Percentiles rank a stretch among this genome's conserved stretches.
Evolutionary conservation across 1,140 invertebrate genomes (phyloP).

Genomic region (Hyles euphorbiae): DNA sequence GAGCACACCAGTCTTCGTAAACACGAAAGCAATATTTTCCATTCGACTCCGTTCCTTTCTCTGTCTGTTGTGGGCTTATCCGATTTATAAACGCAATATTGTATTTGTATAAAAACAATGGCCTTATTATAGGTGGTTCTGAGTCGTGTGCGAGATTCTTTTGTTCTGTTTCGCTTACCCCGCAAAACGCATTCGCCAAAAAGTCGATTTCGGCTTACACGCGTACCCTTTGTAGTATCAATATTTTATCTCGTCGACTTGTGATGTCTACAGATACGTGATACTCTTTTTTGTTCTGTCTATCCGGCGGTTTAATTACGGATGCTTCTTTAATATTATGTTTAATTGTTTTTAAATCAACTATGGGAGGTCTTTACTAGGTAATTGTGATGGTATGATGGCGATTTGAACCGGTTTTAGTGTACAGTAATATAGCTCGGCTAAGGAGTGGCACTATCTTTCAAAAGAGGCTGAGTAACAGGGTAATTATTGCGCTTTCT

Average conservation of each 20-base stretch:
- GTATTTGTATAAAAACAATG: slow-evolving; percentile 74
- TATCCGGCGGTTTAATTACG: too few species aligned
- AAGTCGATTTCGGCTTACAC: slow-evolving; percentile 34
- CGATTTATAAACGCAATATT: slow-evolving; percentile 74
- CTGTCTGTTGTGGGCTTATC: slow-evolving; percentile 58
- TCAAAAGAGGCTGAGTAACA: too few species aligned
- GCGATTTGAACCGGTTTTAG: too few species aligned
- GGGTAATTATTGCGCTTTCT: too few species aligned
- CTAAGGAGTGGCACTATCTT: too few species aligned
- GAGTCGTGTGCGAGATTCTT: slow-evolving; percentile 36
- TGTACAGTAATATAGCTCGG: too few species aligned
- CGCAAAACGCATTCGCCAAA: slow-evolving; percentile 34
- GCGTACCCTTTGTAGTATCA: slow-evolving; percentile 21
- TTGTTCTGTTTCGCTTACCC: slow-evolving; percentile 8
- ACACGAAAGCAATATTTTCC: not conserved
- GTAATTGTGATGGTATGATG: too few species aligned
- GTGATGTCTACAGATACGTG: not conserved
- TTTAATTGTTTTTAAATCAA: too few species aligned
- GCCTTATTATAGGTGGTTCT: slow-evolving; percentile 69
- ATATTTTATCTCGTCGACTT: slow-evolving; percentile 15
- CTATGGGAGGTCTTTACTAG: too few species aligned
- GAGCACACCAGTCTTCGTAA: too few species aligned
- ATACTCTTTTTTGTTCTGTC: slow-evolving; percentile 33
- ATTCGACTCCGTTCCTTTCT: slow-evolving; percentile 25
- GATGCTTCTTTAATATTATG: too few species aligned